Base-by-base conservation (phyloP, 2,888 invertebrate species). In the Beris morrisii region DNA sequence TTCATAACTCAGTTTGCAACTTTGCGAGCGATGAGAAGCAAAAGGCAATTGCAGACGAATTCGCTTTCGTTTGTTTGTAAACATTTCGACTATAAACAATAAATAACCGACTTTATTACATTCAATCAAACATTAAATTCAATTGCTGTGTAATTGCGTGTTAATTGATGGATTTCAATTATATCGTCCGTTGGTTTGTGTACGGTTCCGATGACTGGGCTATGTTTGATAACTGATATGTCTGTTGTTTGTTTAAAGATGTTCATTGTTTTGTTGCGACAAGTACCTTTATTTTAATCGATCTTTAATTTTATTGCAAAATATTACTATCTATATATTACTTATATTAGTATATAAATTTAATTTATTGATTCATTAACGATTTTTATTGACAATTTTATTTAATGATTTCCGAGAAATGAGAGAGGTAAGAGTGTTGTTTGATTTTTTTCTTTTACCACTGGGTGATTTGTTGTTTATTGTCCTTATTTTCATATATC, bases 81-180 rank as follows among this genome's bases (percentile, higher is more conserved):
- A 38, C 43, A 56, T 22, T 44, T 15, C 38, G 22, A 38, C 4
- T 15, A 11, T 15, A 38, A 56, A 56, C 56, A 56, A 13, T 56
- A 56, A 56, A 56, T 56, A 56, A 32, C 6, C 15, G 22, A 12
- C 44, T 43, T 56, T 30, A 46, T 46, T 58, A 13, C 48, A 48
- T 30, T n/a, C 58, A 58, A 58, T 58, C 58, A 46, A 58, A 30
- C 45, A 45, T 46, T 30, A 46, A 45, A 12, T 46, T 45, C 58
- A 58, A 58, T 22, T 72, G 30, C 28, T 30, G 44, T 64, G 22
- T 67, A 64, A 65, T 67, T 65, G 65, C 59, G 64, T 58, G 65
- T 67, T 67, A 67, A 67, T 67, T 67, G 58, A 31, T 59, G n/a
- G 58, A 45, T 53, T 67, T 64, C 66, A 66, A 66, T 58, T 66